A percentile compares a stretch with the other conserved stretches of the same genome.
These are phyloP conservation scores for Halictus quadricinctus DNA, from an alignment of 2,888 invertebrate genomes.

Conservation along the genomic window DNA sequence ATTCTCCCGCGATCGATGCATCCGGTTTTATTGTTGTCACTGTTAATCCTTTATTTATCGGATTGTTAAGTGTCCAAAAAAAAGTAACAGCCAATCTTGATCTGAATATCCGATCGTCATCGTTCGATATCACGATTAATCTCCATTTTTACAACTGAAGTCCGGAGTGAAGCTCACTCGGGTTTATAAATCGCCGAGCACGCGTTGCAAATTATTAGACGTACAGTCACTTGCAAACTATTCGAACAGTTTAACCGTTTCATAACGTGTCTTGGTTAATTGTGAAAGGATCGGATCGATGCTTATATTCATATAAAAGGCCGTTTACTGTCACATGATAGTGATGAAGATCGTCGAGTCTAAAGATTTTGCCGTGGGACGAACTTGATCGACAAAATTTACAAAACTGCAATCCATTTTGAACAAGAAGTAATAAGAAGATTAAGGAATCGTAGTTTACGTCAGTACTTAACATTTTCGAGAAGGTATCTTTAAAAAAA, in stretches of 20 bases:
- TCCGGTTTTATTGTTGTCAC: conserved; percentile 9
- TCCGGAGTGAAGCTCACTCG: too few relatives aligned
- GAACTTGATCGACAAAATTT: not conserved
- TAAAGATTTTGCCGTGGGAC: not conserved
- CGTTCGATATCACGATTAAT: not conserved
- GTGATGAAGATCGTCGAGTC: not conserved
- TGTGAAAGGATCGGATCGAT: not conserved
- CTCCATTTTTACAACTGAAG: not conserved
- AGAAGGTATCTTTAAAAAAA: not conserved
- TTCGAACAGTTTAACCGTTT: not conserved
- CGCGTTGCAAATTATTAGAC: not conserved
- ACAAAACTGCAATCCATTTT: not conserved
- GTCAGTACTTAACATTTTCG: not conserved
- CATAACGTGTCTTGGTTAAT: not conserved
- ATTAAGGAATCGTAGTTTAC: not conserved
- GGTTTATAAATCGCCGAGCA: not conserved
- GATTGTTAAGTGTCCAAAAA: not conserved
- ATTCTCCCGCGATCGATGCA: conserved; percentile 30
- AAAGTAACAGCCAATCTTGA: not conserved
- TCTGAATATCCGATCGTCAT: not conserved
- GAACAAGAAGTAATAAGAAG: not conserved
- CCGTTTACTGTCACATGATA: not conserved
- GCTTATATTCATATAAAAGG: not conserved
- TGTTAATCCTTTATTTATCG: conserved; percentile 8
- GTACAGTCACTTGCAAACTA: not conserved